Evolutionary conservation across 2,888 invertebrate genomes (phyloP), one percentile per base, ranked within the genome.

Genomic region (Orchestes rusci): DNA sequence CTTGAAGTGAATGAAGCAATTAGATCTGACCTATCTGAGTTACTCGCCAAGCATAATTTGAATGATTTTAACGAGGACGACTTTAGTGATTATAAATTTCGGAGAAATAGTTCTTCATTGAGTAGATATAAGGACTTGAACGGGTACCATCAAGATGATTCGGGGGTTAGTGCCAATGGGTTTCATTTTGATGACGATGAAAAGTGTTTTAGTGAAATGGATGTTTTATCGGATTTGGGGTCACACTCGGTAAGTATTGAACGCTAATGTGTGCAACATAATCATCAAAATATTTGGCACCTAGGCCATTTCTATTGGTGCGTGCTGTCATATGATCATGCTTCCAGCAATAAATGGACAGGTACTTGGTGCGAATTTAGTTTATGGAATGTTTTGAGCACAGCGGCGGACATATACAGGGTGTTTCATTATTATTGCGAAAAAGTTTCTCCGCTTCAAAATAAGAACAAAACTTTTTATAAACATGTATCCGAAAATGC

Each of bases 1-100:
- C 44, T 58, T 28, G 53, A 59, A 48, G 44, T 60, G 13, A 58
- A 59, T 37, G 57, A 58, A 49, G 53, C 56, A 8, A 60, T 62
- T 35, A 51, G 60, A 50, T 58, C 59, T 4, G 59, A 61, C 46
- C 51, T 61, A 40, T 53, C 58, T 20, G 60, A 62, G 45, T 43
- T 62, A 20, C 39, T 58, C 27, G 53, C 58, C 4, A 57, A 53
- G 36, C 45, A 51, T 23, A 19, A 50, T 19, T 31, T 49, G 16
- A 51, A 52, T 27, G 52, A 50, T 16, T 28, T 50, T 16, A 50
- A 51, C 27, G 50, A 53, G 29, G 53, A 46, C 19, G 30, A 41
- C 12, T 23, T 44, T 16, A 34, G 32, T 7, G 42, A 43, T 35
- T 51, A 44, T 19, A 34, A 45, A n/a, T 43, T 52, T 29, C 53